Percentiles rank a stretch among this genome's conserved stretches.
Evolutionary conservation across 2,113 vertebrate species (phyloP).

Genomic region (Hippoglossus stenolepis): DNA sequence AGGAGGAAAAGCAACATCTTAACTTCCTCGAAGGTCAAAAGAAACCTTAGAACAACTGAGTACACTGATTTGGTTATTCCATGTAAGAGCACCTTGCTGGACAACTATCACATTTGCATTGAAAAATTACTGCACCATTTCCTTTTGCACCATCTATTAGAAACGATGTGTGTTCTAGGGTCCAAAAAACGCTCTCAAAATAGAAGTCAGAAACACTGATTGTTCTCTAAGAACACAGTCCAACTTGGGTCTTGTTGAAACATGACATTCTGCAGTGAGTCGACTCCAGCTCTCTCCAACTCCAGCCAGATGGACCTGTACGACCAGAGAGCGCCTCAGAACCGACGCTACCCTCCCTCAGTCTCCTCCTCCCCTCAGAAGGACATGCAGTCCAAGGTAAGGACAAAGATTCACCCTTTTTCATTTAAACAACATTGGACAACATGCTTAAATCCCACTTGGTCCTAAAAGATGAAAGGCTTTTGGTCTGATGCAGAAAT

Average conservation of each 20-base stretch:
- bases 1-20: neutral
- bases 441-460: too few species aligned
- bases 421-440: neutral
- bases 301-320: conserved; percentile 92
- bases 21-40: too few species aligned
- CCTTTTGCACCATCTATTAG: neutral
- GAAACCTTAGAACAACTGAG: too few species aligned
- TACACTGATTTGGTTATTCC: neutral
- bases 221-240: conserved; percentile 29
- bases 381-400: conserved; percentile 94
- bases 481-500: too few species aligned
- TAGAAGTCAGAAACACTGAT: neutral
- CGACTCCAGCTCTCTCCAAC: conserved; percentile 89
- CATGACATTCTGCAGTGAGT: conserved; percentile 83
- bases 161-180: neutral
- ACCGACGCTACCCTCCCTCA: conserved; percentile 90
- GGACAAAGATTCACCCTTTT: neutral
- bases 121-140: neutral
- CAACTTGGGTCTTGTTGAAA: conserved; percentile 12
- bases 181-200: neutral
- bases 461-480: too few species aligned
- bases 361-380: conserved; percentile 95
- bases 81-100: too few species aligned
- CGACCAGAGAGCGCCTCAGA: conserved; percentile 93
- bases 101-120: too few species aligned